Base-by-base conservation (phyloP, 2,113 vertebrate species). In the Aix galericulata region DNA sequence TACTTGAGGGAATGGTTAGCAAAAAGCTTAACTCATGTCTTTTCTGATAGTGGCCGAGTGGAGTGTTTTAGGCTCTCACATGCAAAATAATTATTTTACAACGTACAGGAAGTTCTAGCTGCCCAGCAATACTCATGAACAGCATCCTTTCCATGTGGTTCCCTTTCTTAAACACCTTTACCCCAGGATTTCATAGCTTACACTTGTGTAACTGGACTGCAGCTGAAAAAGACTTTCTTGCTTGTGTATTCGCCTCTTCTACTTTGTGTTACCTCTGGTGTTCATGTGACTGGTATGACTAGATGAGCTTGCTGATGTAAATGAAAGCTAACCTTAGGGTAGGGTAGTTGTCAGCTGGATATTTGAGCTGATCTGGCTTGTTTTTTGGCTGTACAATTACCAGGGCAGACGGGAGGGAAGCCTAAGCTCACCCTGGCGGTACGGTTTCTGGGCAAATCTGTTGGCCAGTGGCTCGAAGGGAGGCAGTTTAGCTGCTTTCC, bases 221-320 rank as follows among this genome's bases (percentile, higher is more conserved):
- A 86, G 12, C 13, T 84, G 72, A 62, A 86, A 83, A 86, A 32
- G 25, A 7, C 10, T 58, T 6, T 27, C n/a, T 58, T 71, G 82
- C 29, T 52, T 55, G 8, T 63, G 27, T 40, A 14, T 32, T 34
- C 26, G 71, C 52, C 8, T 72, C 18, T 21, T 89, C 31, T 68
- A 23, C 23, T 55, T 80, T 66, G 22, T 66, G n/a, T 66, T 88
- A 60, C 17, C 42, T 76, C 5, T 7, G 3, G n/a, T 66, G 59
- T 67, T 88, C 42, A 3, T 27, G 6, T 4, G 36, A 27, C 31
- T 59, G 44, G 13, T 91, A 31, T 36, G 82, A 50, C 71, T 26
- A 58, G 67, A 69, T 86, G 80, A 88, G 38, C 36, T 67, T 63
- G 79, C 75, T 81, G 80, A 77, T 77, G 55, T 36, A 48, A 88